These are phyloP conservation scores for Conops quadrifasciatus DNA, from an alignment of 2,888 invertebrate genomes.

Conservation along the genomic window DNA sequence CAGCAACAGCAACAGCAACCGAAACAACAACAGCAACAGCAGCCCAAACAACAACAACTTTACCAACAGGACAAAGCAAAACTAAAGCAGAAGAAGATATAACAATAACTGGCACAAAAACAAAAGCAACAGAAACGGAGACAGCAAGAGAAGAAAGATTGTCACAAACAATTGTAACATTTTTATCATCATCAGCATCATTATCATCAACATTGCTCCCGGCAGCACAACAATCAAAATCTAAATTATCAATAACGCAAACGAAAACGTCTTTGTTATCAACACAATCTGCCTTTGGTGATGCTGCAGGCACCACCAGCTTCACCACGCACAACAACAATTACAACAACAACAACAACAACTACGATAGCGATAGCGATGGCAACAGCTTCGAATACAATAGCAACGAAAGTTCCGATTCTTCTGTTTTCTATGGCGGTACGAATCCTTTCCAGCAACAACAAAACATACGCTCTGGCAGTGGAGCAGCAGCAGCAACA, in stretches of 20 bases:
- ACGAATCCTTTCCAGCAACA: slow-evolving; percentile 60
- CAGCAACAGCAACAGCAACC: slow-evolving; percentile 41
- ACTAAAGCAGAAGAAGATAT: slow-evolving; percentile 41
- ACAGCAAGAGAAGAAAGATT: background rate
- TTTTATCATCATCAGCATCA: slow-evolving; percentile 14
- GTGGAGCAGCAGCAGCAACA: too few relatives aligned
- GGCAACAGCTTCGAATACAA: too few relatives aligned
- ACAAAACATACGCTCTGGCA: slow-evolving; percentile 53
- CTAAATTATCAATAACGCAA: slow-evolving; percentile 2
- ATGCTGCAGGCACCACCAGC: slow-evolving; percentile 26
- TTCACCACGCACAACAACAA: slow-evolving; percentile 11
- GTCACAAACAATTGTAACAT: background rate
- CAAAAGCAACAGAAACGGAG: slow-evolving; percentile 12
- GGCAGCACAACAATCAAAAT: slow-evolving; percentile 19
- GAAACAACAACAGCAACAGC: slow-evolving; percentile 40
- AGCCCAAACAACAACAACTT: too few relatives aligned
- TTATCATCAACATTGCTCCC: background rate
- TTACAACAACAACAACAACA: slow-evolving; percentile 36
- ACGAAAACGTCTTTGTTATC: slow-evolving; percentile 32
- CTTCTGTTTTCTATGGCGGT: slow-evolving; percentile 58
- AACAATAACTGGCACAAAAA: slow-evolving; percentile 7
- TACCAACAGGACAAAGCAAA: too few relatives aligned
- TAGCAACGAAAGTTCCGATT: slow-evolving; percentile 63
- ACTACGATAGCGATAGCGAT: slow-evolving; percentile 56
- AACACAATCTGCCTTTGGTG: slow-evolving; percentile 20